These are phyloP conservation scores for Carabus problematicus DNA, from an alignment of 2,888 invertebrate species.

Conservation along the genomic window DNA sequence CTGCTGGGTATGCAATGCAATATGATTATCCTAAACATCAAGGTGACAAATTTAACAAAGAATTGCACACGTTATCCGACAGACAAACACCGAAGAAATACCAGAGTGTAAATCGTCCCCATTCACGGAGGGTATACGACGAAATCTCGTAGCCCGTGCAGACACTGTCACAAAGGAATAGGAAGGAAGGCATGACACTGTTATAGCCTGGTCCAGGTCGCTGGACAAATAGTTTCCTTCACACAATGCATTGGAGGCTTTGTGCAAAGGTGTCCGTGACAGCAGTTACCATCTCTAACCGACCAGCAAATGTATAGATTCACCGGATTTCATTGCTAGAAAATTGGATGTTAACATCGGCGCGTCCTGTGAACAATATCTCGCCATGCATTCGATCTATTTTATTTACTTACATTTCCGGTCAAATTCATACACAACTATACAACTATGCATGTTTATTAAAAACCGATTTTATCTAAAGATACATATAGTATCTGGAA, in stretches of 20 bases:
- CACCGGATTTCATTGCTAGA: not conserved
- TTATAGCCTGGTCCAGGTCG: not conserved
- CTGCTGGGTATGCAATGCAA: slow-evolving; percentile 14
- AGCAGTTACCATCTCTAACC: not conserved
- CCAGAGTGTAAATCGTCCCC: slow-evolving; percentile 4
- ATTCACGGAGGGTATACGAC: slow-evolving; percentile 9
- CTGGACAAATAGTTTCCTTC: slow-evolving; percentile 6
- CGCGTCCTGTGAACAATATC: slow-evolving; percentile 3
- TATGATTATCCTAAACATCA: slow-evolving; percentile 37
- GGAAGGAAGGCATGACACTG: slow-evolving; percentile 23
- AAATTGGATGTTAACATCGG: slow-evolving; percentile 3
- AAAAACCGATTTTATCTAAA: slow-evolving; percentile 10
- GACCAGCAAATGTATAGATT: not conserved
- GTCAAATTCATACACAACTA: slow-evolving; percentile 2
- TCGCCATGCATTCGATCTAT: not conserved
- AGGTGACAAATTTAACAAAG: slow-evolving; percentile 40
- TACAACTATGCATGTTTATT: slow-evolving; percentile 11
- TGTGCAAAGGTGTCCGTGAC: not conserved
- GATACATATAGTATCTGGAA: not conserved
- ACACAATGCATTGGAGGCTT: not conserved
- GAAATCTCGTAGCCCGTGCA: not conserved
- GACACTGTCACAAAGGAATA: slow-evolving; percentile 17
- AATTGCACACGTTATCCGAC: slow-evolving; percentile 28
- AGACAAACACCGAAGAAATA: slow-evolving; percentile 15
- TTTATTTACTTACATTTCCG: too few relatives aligned